Percentiles rank a stretch among this genome's conserved stretches.
Evolutionary conservation across 2,797 vertebrate species (phyloP).

Genomic region (Falco concolor): DNA sequence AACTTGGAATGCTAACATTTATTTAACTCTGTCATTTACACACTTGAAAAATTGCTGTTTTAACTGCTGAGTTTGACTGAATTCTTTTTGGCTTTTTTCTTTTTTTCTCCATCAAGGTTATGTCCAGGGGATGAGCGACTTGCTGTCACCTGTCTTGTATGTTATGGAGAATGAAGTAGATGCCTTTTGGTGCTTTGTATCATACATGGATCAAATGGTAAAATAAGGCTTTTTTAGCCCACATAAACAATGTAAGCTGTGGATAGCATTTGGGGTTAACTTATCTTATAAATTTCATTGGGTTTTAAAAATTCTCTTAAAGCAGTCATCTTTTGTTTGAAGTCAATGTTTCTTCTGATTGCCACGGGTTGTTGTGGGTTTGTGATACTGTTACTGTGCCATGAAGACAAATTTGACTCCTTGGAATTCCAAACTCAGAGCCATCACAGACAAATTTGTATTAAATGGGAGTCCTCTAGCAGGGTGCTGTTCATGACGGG

Average conservation of each 20-base stretch:
- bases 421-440: not conserved
- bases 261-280: not conserved
- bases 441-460: not conserved
- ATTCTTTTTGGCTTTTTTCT: not conserved
- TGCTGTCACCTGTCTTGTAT: constrained; percentile 91
- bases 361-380: not conserved
- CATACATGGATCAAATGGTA: constrained; percentile 97
- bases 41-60: not conserved
- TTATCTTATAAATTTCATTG: not conserved
- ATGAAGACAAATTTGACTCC: not conserved
- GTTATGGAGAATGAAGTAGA: constrained; percentile 97
- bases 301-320: not conserved
- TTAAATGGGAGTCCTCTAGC: not conserved
- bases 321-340: not conserved
- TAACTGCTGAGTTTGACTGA: not conserved
- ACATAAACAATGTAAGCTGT: not conserved
- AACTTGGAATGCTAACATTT: not conserved
- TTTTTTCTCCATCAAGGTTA: constrained; percentile 79
- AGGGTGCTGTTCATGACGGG: not conserved
- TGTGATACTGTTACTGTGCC: not conserved
- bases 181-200: constrained; percentile 95
- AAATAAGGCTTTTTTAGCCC: not conserved
- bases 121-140: constrained; percentile 96
- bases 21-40: not conserved
- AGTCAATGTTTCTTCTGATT: not conserved